Evolutionary conservation across 1,140 invertebrate species (phyloP).

Genomic region (Aradophagus sp.): DNA sequence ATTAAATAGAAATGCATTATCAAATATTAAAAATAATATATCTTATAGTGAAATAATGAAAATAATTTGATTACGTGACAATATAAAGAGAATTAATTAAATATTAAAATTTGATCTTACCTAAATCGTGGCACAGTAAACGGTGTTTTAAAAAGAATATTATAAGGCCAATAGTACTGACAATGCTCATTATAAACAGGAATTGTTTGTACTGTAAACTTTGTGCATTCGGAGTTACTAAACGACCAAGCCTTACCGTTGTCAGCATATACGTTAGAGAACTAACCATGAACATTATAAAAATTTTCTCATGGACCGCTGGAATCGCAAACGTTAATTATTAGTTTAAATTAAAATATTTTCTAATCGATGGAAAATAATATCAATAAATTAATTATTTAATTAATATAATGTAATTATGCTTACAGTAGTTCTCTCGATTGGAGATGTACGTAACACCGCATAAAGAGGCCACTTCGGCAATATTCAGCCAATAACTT

Average conservation of each 20-base stretch:
- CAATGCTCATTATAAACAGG: conserved; percentile 84
- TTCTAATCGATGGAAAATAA: background rate
- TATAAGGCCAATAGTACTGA: conserved; percentile 86
- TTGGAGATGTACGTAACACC: conserved; percentile 95
- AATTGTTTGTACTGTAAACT: conserved; percentile 82
- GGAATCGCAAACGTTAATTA: too few relatives aligned
- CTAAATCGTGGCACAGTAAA: conserved; percentile 89
- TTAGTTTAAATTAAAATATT: background rate
- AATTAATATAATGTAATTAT: conserved; percentile 20
- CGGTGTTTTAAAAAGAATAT: conserved; percentile 92
- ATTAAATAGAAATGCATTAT: too few relatives aligned
- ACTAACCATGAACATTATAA: conserved; percentile 92
- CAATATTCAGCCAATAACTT: conserved; percentile 89
- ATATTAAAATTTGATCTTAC: conserved; percentile 83
- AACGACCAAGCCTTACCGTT: conserved; percentile 75
- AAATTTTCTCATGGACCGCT: conserved; percentile 94
- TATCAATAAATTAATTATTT: background rate
- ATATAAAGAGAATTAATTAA: conserved; percentile 94
- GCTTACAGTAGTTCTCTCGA: conserved; percentile 94
- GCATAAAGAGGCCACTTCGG: conserved; percentile 87
- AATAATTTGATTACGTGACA: conserved; percentile 95
- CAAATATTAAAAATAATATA: too few relatives aligned
- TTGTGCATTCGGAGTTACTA: conserved; percentile 73
- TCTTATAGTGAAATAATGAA: too few relatives aligned
- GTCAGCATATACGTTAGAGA: conserved; percentile 90